Evolutionary conservation across 1,140 invertebrate genomes (phyloP).

Genomic region (Atta cephalotes): DNA sequence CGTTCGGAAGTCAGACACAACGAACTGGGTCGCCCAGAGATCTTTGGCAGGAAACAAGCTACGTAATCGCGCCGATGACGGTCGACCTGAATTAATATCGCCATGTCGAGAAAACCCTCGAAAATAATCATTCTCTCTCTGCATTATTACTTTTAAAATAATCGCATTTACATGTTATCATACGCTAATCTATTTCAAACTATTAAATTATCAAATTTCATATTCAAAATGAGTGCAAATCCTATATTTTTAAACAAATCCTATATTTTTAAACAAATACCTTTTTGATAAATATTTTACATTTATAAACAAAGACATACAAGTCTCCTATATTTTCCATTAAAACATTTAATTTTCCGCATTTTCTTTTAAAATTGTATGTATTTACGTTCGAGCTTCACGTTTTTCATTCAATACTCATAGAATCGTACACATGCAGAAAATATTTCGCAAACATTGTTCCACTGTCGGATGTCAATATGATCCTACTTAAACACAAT

Average conservation of each 20-base stretch:
- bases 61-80: background rate
- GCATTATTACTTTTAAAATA: background rate
- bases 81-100: conserved; percentile 38
- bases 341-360: background rate
- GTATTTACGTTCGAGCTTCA: background rate
- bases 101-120: background rate
- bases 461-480: background rate
- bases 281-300: background rate
- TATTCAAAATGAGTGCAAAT: background rate
- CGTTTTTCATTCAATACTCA: conserved; percentile 1
- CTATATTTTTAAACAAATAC: too few relatives aligned
- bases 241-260: background rate
- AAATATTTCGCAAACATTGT: background rate
- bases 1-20: conserved; percentile 16
- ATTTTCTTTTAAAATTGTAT: background rate
- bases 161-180: background rate
- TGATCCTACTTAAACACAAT: background rate
- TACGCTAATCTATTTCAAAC: background rate
- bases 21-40: conserved; percentile 29
- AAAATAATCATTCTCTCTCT: background rate
- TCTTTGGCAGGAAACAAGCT: conserved; percentile 42
- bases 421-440: background rate
- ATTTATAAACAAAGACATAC: background rate
- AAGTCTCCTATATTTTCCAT: background rate
- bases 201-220: background rate